phyloP scores from a whole-genome alignment of 2,888 invertebrate genomes.

The Drosophila yooni region DNA sequence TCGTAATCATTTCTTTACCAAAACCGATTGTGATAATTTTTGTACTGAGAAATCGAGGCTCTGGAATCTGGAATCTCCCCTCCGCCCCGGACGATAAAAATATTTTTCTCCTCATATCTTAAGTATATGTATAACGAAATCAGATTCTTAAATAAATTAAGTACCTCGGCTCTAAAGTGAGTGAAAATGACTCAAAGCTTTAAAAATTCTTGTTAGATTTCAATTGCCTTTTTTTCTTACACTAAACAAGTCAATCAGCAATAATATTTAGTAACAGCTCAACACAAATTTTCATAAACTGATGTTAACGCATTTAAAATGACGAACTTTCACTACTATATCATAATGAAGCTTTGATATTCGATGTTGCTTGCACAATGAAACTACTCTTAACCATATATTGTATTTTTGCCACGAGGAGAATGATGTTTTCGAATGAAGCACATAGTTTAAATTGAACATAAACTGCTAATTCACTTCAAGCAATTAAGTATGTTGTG shows the following conservation, averaged over 20 bases:
- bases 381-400: not conserved
- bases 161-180: not conserved
- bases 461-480: not conserved
- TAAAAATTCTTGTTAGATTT: not conserved
- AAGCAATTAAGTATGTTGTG: not conserved
- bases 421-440: not conserved
- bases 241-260: not conserved
- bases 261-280: not conserved
- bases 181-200: not conserved
- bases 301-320: slow-evolving; percentile 1
- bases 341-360: not conserved
- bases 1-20: slow-evolving; percentile 40
- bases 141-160: not conserved
- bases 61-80: not conserved
- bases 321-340: not conserved
- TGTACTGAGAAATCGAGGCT: slow-evolving; percentile 3
- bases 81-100: not conserved
- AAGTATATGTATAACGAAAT: not conserved
- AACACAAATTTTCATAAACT: slow-evolving; percentile 22
- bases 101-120: not conserved
- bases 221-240: not conserved
- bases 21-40: slow-evolving; percentile 31
- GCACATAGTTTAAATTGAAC: slow-evolving; percentile 1
- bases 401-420: not conserved
- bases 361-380: not conserved